Conservation (phyloP, 2,113 vertebrate species). For the Anoura caudifer region DNA sequence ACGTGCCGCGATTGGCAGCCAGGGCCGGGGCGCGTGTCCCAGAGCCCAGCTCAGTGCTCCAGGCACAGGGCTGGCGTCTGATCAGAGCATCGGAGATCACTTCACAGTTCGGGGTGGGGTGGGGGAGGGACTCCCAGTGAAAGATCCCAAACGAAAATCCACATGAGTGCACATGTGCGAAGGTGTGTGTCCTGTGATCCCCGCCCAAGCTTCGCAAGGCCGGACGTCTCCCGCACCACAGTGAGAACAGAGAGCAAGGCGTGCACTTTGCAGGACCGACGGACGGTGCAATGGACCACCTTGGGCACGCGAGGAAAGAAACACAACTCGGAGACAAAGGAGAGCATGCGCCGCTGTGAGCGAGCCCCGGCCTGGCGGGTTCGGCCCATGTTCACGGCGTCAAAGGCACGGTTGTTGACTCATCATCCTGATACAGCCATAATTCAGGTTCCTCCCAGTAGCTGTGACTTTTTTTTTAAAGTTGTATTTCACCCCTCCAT, state of each 20-base stretch:
- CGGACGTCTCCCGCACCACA: neutral
- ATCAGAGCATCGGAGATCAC: neutral
- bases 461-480: neutral
- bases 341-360: too few species aligned
- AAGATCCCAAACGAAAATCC: neutral
- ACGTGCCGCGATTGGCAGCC: too few species aligned
- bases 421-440: neutral
- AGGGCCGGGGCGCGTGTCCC: too few species aligned
- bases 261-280: neutral
- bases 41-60: too few species aligned
- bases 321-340: too few species aligned
- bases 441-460: neutral
- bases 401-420: neutral
- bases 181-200: neutral
- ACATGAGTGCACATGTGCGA: neutral
- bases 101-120: neutral
- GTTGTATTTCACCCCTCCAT: neutral
- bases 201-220: neutral
- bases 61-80: neutral
- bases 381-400: neutral
- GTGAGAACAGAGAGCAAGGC: neutral
- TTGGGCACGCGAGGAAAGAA: neutral
- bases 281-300: neutral
- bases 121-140: neutral
- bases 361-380: neutral